Evolutionary conservation across 2,113 vertebrate species (phyloP).

Genomic region (Megaleporinus macrocephalus): DNA sequence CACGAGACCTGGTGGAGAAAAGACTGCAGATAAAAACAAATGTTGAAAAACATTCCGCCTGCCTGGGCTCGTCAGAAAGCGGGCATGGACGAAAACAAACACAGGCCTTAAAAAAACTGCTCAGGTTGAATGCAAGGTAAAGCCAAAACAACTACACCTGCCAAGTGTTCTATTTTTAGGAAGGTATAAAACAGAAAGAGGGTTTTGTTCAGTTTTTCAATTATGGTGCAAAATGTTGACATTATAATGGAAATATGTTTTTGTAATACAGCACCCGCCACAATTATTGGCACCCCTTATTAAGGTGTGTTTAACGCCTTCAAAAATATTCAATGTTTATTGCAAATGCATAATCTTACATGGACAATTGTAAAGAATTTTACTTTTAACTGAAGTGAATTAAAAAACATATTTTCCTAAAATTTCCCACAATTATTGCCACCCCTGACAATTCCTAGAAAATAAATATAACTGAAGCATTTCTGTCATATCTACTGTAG

Average conservation of each 20-base stretch:
- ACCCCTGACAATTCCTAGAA: too few relatives aligned
- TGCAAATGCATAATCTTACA: too few relatives aligned
- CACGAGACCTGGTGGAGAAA: constrained; percentile 36
- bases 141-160: background rate
- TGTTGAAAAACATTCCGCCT: background rate
- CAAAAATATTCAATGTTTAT: too few relatives aligned
- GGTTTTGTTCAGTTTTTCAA: background rate
- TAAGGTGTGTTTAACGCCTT: too few relatives aligned
- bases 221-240: background rate
- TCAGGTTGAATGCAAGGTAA: background rate
- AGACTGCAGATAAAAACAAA: constrained; percentile 16
- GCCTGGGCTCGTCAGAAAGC: background rate
- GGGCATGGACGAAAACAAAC: constrained; percentile 6
- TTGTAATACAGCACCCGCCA: too few relatives aligned
- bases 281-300: too few relatives aligned
- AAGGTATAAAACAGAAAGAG: background rate
- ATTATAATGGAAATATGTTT: constrained; percentile 1
- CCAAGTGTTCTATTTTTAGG: background rate
- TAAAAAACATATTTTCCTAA: too few relatives aligned
- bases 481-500: too few relatives aligned
- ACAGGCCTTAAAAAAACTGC: constrained; percentile 11
- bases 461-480: too few relatives aligned
- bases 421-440: too few relatives aligned
- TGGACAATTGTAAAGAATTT: too few relatives aligned
- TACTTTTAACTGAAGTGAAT: too few relatives aligned